Percentiles rank a stretch among this genome's conserved stretches.
Evolutionary conservation across 2,888 invertebrate species (phyloP).

Genomic region (Chelonus formosanus): DNA sequence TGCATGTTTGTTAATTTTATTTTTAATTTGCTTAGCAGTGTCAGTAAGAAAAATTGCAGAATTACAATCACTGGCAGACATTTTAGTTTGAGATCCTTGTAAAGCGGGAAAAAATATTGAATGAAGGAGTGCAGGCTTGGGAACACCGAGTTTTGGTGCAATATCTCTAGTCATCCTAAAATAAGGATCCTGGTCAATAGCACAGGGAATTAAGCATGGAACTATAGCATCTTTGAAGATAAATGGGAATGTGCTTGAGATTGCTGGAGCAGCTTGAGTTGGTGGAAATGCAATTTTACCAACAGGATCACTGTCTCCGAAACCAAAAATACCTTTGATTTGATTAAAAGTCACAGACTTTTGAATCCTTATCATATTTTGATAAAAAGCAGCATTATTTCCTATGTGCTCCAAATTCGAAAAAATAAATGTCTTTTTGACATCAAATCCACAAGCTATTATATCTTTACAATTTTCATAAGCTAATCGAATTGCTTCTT

Average conservation of each 20-base stretch:
- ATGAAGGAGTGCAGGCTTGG: constrained; percentile 88
- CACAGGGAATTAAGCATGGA: constrained; percentile 93
- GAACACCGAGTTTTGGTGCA: constrained; percentile 87
- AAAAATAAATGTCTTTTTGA: constrained; percentile 96
- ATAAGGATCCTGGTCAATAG: constrained; percentile 99
- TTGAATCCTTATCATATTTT: constrained; percentile 91
- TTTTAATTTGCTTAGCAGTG: constrained; percentile 93
- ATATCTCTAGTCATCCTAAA: constrained; percentile 99
- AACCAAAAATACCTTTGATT: constrained; percentile 98
- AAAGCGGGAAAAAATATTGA: constrained; percentile 91
- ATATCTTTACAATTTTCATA: constrained; percentile 97
- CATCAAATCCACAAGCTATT: constrained; percentile 94
- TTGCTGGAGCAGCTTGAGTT: constrained; percentile 93
- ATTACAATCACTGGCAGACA: constrained; percentile 95
- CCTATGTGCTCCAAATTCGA: constrained; percentile 94
- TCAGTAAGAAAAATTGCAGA: constrained; percentile 96
- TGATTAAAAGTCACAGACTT: constrained; percentile 97
- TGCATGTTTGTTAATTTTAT: constrained; percentile 96
- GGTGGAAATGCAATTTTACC: constrained; percentile 98
- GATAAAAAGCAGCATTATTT: constrained; percentile 84
- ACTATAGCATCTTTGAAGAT: constrained; percentile 85
- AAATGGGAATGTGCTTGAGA: constrained; percentile 89
- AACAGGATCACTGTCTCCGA: constrained; percentile 93
- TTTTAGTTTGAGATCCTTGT: constrained; percentile 97
- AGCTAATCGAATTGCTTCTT: constrained; percentile 85